Conservation (phyloP, 2,888 invertebrate species). For the Phaonia tiefii region DNA sequence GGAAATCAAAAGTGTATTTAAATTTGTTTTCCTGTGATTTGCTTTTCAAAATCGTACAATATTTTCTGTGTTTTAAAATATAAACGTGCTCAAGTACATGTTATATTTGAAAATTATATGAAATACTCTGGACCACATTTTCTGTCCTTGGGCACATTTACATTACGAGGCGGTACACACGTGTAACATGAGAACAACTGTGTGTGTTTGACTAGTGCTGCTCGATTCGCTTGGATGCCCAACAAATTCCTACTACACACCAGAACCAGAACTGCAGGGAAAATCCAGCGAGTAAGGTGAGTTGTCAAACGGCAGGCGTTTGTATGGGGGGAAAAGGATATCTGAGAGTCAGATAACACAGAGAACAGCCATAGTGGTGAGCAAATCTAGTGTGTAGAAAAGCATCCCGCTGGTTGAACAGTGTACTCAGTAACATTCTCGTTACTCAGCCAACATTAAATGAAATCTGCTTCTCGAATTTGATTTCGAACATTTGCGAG, state of each 20-base stretch:
- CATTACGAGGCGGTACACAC: background rate
- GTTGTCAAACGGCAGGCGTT: constrained; percentile 65
- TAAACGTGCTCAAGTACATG: background rate
- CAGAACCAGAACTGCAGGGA: background rate
- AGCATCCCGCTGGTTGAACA: constrained; percentile 62
- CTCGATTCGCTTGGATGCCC: background rate
- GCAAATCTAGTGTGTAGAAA: no score
- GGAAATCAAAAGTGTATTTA: no score
- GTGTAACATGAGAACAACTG: constrained; percentile 2
- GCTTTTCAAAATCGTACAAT: no score
- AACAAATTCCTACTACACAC: no score
- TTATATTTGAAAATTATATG: background rate
- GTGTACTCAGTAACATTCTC: background rate
- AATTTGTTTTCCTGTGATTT: no score
- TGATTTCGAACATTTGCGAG: background rate
- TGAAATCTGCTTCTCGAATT: background rate
- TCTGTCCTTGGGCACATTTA: background rate
- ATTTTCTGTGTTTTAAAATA: no score
- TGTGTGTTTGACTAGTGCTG: background rate
- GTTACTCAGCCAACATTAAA: background rate
- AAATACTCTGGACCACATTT: no score
- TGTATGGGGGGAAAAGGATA: constrained; percentile 48
- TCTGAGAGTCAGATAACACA: constrained; percentile 37
- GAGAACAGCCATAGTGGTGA: background rate
- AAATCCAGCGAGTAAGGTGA: constrained; percentile 40